phyloP scores from a whole-genome alignment of 2,113 vertebrate species.

The Dermatemys mawii region DNA sequence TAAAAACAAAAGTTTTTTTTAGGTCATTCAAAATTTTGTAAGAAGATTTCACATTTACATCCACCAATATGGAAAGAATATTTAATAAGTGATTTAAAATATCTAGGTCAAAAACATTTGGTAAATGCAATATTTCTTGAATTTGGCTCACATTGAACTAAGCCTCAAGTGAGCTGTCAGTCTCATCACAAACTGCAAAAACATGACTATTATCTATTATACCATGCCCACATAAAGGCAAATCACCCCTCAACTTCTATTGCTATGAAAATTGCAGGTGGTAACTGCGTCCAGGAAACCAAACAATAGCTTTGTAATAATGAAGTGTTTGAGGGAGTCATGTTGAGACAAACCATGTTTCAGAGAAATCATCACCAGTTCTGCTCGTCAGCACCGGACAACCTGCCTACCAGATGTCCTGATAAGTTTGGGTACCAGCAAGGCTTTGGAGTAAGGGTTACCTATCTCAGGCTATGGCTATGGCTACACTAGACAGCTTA shows the following conservation, averaged over 20 bases:
- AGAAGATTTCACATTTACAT: background rate
- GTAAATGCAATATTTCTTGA: background rate
- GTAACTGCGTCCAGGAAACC: conserved; percentile 19
- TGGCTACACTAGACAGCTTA: background rate
- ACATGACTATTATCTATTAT: background rate
- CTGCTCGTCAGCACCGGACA: background rate
- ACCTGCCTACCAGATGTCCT: conserved; percentile 4
- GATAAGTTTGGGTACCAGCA: background rate
- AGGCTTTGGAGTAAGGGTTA: background rate
- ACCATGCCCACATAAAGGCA: background rate
- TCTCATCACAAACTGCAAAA: conserved; percentile 15
- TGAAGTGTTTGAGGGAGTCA: conserved; percentile 30
- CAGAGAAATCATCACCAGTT: conserved; percentile 12
- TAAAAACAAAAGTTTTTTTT: background rate
- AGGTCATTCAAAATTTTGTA: background rate
- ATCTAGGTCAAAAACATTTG: background rate
- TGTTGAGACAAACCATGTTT: conserved; percentile 22
- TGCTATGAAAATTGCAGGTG: conserved; percentile 29
- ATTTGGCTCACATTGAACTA: background rate
- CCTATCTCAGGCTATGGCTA: background rate
- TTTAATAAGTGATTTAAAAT: background rate
- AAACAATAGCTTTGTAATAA: conserved; percentile 33
- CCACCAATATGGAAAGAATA: background rate
- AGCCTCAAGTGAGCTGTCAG: background rate
- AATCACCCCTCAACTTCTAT: background rate